Conservation (phyloP, 2,113 vertebrate genomes). For the Pseudolaguvia tuberculata region DNA sequence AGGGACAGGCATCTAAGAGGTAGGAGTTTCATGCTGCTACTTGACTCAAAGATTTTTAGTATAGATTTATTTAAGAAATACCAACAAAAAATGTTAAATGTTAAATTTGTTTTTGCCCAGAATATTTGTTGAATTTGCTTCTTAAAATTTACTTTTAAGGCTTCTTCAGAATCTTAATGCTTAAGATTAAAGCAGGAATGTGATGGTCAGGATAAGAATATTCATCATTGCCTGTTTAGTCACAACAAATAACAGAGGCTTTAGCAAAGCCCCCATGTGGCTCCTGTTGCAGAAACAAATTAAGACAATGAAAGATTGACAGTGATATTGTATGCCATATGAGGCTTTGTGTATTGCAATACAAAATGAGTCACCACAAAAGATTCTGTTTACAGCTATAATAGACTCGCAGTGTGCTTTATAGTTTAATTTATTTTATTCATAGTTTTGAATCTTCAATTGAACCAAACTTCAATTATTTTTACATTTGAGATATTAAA, state of each 20-base stretch:
- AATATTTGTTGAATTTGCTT: neutral
- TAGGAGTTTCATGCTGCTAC: neutral
- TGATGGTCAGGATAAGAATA: neutral
- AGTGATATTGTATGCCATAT: neutral
- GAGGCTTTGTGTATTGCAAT: neutral
- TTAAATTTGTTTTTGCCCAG: neutral
- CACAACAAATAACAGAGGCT: neutral
- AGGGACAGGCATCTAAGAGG: constrained; percentile 27
- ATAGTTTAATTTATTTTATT: neutral
- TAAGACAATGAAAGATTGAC: neutral
- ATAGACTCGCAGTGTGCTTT: neutral
- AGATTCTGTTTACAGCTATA: neutral
- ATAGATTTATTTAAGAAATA: neutral
- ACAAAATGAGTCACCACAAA: neutral
- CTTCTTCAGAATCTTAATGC: too few species aligned
- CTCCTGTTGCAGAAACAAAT: neutral
- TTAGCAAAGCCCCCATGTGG: neutral
- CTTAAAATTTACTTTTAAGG: neutral
- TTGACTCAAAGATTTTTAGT: neutral
- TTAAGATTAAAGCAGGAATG: neutral
- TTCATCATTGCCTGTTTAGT: neutral
- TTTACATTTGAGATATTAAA: too few species aligned
- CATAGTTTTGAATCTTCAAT: neutral
- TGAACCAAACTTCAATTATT: too few species aligned
- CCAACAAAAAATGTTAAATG: neutral